These are phyloP conservation scores for Anodontia alba DNA, from an alignment of 2,888 invertebrate species.

Conservation along the genomic window DNA sequence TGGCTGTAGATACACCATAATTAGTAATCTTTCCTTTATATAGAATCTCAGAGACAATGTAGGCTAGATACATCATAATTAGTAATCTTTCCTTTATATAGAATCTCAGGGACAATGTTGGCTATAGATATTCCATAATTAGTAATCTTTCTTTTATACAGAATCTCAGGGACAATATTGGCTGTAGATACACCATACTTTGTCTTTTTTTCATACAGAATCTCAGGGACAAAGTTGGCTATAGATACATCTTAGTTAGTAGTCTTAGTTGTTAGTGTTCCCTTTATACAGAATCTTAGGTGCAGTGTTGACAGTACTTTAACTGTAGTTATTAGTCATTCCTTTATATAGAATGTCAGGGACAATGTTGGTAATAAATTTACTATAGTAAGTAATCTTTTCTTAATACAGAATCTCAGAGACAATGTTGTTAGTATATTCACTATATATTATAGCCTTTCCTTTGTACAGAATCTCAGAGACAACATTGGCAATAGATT, in stretches of 20 bases:
- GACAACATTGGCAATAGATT: slow-evolving; percentile 92
- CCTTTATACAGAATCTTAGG: slow-evolving; percentile 86
- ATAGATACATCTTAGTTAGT: slow-evolving; percentile 89
- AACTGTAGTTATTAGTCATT: slow-evolving; percentile 87
- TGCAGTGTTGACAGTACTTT: slow-evolving; percentile 91
- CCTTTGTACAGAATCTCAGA: slow-evolving; percentile 86
- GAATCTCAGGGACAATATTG: slow-evolving; percentile 91
- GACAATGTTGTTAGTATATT: too few species aligned
- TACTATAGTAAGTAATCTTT: too few species aligned
- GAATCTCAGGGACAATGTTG: slow-evolving; percentile 91
- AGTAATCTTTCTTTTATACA: too few species aligned
- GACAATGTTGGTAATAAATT: slow-evolving; percentile 92
- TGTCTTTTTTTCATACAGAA: slow-evolving; percentile 82
- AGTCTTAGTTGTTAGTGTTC: too few species aligned
- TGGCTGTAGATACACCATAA: slow-evolving; percentile 90
- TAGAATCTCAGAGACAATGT: slow-evolving; percentile 90
- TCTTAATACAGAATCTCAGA: too few species aligned
- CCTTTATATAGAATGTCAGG: slow-evolving; percentile 87
- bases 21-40: slow-evolving; percentile 78
- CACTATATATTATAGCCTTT: background rate
- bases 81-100: slow-evolving; percentile 73
- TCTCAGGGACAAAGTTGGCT: slow-evolving; percentile 91
- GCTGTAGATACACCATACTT: slow-evolving; percentile 90
- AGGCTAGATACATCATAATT: slow-evolving; percentile 90
- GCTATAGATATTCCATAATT: slow-evolving; percentile 90